Percentiles rank a stretch among this genome's conserved stretches.
phyloP scores from a whole-genome alignment of 2,113 vertebrate genomes.

The Sakesphorus luctuosus region DNA sequence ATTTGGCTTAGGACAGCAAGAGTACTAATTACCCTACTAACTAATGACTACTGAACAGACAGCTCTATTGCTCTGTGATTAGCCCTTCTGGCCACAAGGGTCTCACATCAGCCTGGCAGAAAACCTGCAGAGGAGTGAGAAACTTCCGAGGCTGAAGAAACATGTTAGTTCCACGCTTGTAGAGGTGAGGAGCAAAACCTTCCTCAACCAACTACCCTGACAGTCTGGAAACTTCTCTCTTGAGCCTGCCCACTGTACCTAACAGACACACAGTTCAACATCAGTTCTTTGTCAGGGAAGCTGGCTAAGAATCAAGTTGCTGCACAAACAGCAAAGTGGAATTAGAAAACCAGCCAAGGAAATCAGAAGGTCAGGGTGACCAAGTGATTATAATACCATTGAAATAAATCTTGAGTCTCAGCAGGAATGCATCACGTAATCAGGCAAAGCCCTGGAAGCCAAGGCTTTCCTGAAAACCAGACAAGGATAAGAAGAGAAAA shows the following conservation, averaged over 20 bases:
- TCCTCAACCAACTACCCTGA: neutral
- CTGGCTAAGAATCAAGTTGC: neutral
- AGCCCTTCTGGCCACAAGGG: neutral
- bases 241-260: neutral
- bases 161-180: neutral
- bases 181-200: neutral
- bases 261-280: neutral
- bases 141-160: neutral
- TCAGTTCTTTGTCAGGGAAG: neutral
- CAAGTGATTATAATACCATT: neutral
- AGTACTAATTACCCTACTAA: neutral
- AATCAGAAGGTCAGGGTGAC: neutral
- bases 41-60: neutral
- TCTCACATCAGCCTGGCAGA: neutral
- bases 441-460: neutral
- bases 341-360: neutral
- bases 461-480: neutral
- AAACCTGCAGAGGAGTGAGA: neutral
- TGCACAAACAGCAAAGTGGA: accelerated
- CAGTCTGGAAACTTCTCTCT: neutral
- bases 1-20: neutral
- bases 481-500: neutral
- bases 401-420: neutral
- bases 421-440: neutral
- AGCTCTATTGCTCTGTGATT: neutral